Percentiles rank a stretch among this genome's conserved stretches.
These are phyloP conservation scores for Acestrorhynchus altus DNA, from an alignment of 2,797 vertebrate genomes.

Conservation along the genomic window DNA sequence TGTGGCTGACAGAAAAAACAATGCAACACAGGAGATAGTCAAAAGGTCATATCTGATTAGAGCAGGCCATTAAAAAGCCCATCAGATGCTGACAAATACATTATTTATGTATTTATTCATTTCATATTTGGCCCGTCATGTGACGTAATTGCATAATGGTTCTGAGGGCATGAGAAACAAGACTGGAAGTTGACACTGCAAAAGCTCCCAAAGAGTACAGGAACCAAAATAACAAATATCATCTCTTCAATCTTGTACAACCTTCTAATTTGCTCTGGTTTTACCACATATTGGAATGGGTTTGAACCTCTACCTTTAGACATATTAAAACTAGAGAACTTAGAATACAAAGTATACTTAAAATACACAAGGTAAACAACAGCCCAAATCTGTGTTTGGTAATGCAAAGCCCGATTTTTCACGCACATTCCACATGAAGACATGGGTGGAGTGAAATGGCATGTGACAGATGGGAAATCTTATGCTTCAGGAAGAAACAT, in stretches of 20 bases:
- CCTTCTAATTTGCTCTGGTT: not conserved
- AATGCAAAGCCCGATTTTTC: slow-evolving; percentile 49
- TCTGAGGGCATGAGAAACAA: not conserved
- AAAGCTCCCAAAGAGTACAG: not conserved
- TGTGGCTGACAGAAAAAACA: slow-evolving; percentile 10
- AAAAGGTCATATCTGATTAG: slow-evolving; percentile 23
- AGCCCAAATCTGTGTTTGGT: not conserved
- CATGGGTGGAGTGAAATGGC: slow-evolving; percentile 51
- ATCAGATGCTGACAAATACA: not conserved
- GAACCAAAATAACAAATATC: not conserved
- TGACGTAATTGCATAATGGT: not conserved
- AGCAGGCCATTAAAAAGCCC: not conserved
- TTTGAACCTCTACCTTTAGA: not conserved
- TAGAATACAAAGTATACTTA: not conserved
- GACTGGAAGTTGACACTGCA: not conserved
- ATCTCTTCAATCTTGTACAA: not conserved
- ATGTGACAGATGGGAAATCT: slow-evolving; percentile 58
- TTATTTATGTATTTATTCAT: slow-evolving; percentile 14
- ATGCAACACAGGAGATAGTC: slow-evolving; percentile 33
- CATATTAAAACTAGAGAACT: not conserved
- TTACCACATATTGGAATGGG: not conserved
- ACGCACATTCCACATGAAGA: slow-evolving; percentile 60
- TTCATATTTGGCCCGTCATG: slow-evolving; percentile 3
- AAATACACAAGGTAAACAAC: not conserved
- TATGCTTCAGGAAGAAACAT: slow-evolving; percentile 61